These are phyloP conservation scores for Empidonax alnorum DNA, from an alignment of 2,113 vertebrate genomes.

Conservation along the genomic window DNA sequence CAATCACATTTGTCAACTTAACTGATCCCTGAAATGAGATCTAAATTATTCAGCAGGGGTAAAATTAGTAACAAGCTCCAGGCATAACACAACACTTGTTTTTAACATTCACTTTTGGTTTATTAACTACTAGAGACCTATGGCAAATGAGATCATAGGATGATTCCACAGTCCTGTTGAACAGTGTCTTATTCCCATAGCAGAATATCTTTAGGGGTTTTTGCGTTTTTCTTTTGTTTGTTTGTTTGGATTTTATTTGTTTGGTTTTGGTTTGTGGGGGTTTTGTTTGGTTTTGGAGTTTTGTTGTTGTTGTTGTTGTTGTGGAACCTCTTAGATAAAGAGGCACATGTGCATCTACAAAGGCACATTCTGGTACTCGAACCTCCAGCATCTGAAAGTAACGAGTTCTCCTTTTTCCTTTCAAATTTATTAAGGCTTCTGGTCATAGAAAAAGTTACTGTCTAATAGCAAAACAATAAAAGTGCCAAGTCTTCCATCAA, in stretches of 20 bases:
- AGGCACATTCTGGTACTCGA: neutral
- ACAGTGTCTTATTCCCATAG: neutral
- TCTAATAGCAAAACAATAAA: neutral
- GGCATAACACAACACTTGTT: neutral
- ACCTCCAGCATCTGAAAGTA: neutral
- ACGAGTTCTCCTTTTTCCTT: neutral
- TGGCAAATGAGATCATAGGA: neutral
- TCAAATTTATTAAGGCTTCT: neutral
- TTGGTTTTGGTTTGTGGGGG: neutral
- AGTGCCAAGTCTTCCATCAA: neutral
- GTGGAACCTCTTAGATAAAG: neutral
- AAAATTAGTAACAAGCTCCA: conserved; percentile 15
- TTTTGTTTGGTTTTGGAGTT: neutral
- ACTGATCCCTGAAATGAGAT: conserved; percentile 24
- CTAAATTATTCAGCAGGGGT: neutral
- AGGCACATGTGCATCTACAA: fast-evolving
- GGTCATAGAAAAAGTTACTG: neutral
- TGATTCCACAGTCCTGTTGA: neutral
- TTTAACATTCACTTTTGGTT: neutral
- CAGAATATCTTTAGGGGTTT: neutral
- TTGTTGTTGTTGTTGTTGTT: neutral
- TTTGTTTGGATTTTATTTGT: neutral
- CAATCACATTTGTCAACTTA: conserved; percentile 2
- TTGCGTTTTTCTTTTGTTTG: neutral
- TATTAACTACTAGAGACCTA: neutral